Base-by-base conservation (phyloP, 23 tunicate species). In the Ascidia mentula region DNA sequence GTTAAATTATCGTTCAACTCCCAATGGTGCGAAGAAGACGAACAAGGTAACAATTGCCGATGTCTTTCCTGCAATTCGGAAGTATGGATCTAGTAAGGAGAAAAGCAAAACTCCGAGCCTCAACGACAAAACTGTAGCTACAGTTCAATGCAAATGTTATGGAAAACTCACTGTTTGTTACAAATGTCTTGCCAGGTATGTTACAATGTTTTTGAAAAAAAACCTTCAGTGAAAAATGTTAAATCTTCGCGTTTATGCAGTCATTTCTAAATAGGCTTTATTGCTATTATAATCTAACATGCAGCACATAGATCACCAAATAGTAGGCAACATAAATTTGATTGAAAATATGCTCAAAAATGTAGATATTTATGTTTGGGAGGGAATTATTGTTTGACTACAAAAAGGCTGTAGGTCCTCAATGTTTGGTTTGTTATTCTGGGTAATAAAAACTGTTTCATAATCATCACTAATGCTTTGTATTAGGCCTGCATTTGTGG, bases 131-230 rank as follows among this genome's bases (percentile, higher is more conserved):
- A 73, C 32, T 22, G 30, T 1, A 12, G 73, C 46, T 12, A 17
- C 39, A 17, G 74, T 69, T 1, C 42, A 40, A 20, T 86, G 90
- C 75, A 36, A 37, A 31, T 86, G 90, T 45, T 79, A 72, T 79
- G 90, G 90, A 72, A 86, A 79, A 34, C 59, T 86, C 60, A 79
- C 79, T 24, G 84, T 86, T 0, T 86, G 90, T 61, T 45, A 74
- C 78, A 72, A 77, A 60, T 86, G 90, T 40, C 40, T 86, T 7
- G 90, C 90, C n/a, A 86, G 90, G 90, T 86, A 34, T 28, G 81
- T 40, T 34, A 72, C 45, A n/a, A n/a, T n/a, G n/a, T n/a, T n/a
- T n/a, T n/a, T n/a, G n/a, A n/a, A n/a, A n/a, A n/a, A n/a, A n/a
- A n/a, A n/a, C n/a, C n/a, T n/a, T n/a, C n/a, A n/a, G n/a, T n/a